A percentile compares a stretch with the other conserved stretches of the same genome.
These are phyloP conservation scores for Penelope pileata DNA, from an alignment of 2,113 vertebrate genomes.

Conservation along the genomic window DNA sequence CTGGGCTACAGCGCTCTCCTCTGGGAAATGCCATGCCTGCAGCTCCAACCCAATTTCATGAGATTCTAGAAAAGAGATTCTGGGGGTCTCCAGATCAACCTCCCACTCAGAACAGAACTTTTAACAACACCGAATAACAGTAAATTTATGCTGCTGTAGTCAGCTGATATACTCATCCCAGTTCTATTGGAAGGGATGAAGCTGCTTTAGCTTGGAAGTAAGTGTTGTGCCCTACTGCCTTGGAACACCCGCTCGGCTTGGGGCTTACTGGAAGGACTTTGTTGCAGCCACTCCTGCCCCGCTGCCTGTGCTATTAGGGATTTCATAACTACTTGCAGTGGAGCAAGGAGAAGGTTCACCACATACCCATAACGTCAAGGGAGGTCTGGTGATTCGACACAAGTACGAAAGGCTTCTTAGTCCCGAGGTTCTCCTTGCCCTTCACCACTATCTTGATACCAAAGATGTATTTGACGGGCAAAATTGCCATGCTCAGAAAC, in stretches of 20 bases:
- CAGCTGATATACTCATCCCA: background rate
- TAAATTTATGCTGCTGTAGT: background rate
- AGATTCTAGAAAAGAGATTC: background rate
- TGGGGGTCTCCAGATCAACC: background rate
- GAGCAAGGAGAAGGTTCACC: background rate
- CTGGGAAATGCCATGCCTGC: background rate
- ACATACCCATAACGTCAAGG: slow-evolving; percentile 76
- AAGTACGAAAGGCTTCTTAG: slow-evolving; percentile 74
- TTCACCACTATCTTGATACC: slow-evolving; percentile 77
- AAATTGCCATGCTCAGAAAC: rapidly evolving
- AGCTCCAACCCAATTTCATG: background rate
- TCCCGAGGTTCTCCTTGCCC: slow-evolving; percentile 78
- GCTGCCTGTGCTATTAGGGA: background rate
- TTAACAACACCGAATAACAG: background rate
- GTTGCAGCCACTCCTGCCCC: background rate
- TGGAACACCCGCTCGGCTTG: background rate
- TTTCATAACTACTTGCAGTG: background rate
- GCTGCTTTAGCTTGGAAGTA: background rate
- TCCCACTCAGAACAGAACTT: background rate
- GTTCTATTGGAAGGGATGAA: background rate
- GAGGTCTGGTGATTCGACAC: slow-evolving; percentile 83
- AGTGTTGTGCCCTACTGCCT: background rate
- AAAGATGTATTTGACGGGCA: slow-evolving; percentile 74
- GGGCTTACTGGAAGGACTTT: background rate
- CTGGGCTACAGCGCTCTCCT: background rate